Evolutionary conservation across 30 jellyfish, hydroid and myxozoan genomes (phyloP).

Genomic region (Chironex yamaguchii): DNA sequence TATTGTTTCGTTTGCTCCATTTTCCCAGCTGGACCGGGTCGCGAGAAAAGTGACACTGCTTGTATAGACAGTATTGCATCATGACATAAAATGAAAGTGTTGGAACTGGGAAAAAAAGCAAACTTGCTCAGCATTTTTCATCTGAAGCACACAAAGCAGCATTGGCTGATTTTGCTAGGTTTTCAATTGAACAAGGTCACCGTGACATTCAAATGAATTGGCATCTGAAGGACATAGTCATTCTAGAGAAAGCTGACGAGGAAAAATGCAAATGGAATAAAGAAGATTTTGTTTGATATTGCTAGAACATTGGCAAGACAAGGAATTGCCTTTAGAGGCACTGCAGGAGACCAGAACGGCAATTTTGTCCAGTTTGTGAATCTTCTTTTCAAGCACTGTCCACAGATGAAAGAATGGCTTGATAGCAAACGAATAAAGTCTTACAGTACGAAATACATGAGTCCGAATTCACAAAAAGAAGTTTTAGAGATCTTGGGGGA

Average conservation of each 20-base stretch:
- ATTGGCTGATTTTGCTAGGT: constrained; percentile 44
- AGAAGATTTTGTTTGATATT: constrained; percentile 16
- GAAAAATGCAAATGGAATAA: neutral
- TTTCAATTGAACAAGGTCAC: constrained; percentile 12
- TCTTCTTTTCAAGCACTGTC: constrained; percentile 7
- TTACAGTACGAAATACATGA: constrained; percentile 15
- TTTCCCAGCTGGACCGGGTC: constrained; percentile 63
- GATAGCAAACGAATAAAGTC: neutral
- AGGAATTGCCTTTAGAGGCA: constrained; percentile 47
- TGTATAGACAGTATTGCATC: constrained; percentile 35
- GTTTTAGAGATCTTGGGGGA: neutral
- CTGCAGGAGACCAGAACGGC: constrained; percentile 31
- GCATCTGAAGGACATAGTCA: neutral
- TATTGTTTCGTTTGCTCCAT: constrained; percentile 26
- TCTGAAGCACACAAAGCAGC: constrained; percentile 64
- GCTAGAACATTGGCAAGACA: constrained; percentile 60
- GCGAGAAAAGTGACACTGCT: constrained; percentile 47
- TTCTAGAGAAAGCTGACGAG: constrained; percentile 65
- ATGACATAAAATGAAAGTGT: constrained; percentile 56
- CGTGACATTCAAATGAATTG: constrained; percentile 1
- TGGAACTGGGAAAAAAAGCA: constrained; percentile 29
- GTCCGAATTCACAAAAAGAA: constrained; percentile 17
- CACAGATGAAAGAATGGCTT: neutral
- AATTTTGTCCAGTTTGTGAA: constrained; percentile 24
- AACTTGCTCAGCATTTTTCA: constrained; percentile 41